A percentile compares a stretch with the other conserved stretches of the same genome.
phyloP scores from a whole-genome alignment of 2,797 vertebrate genomes.

The Kryptolebias ocellatus region DNA sequence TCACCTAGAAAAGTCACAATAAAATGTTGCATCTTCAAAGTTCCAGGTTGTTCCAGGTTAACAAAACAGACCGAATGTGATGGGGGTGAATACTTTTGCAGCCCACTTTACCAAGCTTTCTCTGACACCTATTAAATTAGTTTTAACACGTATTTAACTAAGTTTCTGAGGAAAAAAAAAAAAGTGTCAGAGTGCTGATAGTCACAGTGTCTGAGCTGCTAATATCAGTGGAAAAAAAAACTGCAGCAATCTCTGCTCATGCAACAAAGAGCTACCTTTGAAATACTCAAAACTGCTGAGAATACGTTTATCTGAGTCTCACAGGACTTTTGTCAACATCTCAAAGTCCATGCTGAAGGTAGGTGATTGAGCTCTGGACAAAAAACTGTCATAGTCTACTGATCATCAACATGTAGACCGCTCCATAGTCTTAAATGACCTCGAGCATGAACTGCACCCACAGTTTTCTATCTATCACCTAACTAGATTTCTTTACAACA shows the following conservation, averaged over 20 bases:
- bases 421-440: slow-evolving; percentile 27
- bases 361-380: slow-evolving; percentile 45
- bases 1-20: too few relatives aligned
- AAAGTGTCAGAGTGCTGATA: background rate
- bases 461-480: too few relatives aligned
- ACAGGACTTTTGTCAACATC: slow-evolving; percentile 18
- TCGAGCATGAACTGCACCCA: background rate
- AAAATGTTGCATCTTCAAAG: too few relatives aligned
- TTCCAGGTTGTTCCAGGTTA: too few relatives aligned
- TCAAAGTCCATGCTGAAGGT: slow-evolving; percentile 22
- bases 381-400: slow-evolving; percentile 44
- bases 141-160: too few relatives aligned
- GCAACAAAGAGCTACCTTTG: slow-evolving; percentile 71
- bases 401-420: slow-evolving; percentile 26
- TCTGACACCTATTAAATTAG: too few relatives aligned
- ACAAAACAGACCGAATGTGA: too few relatives aligned
- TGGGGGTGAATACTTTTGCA: too few relatives aligned
- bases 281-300: slow-evolving; percentile 81
- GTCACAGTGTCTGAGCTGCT: background rate
- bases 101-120: too few relatives aligned
- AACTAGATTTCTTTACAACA: too few relatives aligned
- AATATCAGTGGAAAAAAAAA: background rate
- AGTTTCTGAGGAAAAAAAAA: background rate
- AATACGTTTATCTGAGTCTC: slow-evolving; percentile 59
- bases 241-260: background rate